phyloP scores from a whole-genome alignment of 2,797 vertebrate species.

The Sphenodon punctatus region DNA sequence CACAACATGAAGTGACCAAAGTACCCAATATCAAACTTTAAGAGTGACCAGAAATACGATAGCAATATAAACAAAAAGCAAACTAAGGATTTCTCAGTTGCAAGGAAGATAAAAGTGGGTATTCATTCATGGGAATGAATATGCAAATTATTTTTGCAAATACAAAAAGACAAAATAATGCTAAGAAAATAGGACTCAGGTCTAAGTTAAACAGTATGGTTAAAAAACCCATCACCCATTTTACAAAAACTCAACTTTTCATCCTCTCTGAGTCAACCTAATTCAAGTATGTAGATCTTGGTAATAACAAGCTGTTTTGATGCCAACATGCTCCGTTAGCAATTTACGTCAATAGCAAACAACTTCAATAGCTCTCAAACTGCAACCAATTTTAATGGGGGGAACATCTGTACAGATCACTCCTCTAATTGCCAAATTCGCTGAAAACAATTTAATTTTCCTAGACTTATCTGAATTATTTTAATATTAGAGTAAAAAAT shows the following conservation, averaged over 20 bases:
- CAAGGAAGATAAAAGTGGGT: no score
- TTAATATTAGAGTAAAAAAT: not conserved
- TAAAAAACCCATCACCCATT: no score
- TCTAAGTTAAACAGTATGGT: no score
- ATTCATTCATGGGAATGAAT: no score
- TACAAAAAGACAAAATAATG: no score
- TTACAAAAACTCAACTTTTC: not conserved
- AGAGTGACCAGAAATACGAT: no score
- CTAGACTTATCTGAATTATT: not conserved
- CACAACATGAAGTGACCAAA: no score
- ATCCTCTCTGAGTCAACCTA: not conserved
- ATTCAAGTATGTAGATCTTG: not conserved
- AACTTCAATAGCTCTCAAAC: conserved; percentile 24
- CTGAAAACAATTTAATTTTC: not conserved
- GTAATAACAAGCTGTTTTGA: conserved; percentile 1
- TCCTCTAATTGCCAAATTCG: not conserved
- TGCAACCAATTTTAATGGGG: conserved; percentile 15
- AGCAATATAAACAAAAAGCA: no score
- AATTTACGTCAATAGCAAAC: conserved; percentile 23
- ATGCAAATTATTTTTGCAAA: no score
- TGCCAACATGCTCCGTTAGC: not conserved
- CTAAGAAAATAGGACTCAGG: no score
- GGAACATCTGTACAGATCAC: conserved; percentile 22
- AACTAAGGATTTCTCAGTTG: no score
- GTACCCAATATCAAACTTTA: no score